Base-by-base conservation (phyloP, 1,140 invertebrate genomes). In the Subanguina moxae region DNA sequence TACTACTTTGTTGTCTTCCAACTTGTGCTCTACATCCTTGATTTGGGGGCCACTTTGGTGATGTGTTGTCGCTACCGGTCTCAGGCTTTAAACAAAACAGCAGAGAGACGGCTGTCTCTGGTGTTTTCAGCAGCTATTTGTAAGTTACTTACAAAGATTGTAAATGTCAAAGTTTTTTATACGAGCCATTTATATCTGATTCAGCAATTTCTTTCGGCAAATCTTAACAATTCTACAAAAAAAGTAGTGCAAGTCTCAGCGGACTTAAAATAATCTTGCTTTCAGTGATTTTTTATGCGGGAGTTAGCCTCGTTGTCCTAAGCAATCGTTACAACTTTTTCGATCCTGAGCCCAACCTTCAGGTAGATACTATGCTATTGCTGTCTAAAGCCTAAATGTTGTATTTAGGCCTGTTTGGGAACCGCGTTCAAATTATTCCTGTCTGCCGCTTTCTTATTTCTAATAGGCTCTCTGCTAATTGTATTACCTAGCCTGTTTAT, bases 31-130 rank as follows among this genome's bases (percentile, higher is more conserved):
- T 61, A 25, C 28, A 32, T 61, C 27, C 27, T 61, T 3, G 58
- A 61, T 61, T 32, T 61, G 58, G 58, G 3, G 8, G 58, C 58
- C 1, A 61, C 58, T 21, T 61, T 61, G n/a, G 38, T 61, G 28
- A 61, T 61, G 58, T 61, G 58, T 25, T 61, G 58, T 25, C 58
- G 58, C 3, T 61, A 61, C 38, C 3, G 28, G 27, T 52, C 48
- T 21, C 27, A 61, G 13, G 8, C 19, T 21, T 19, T 8, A 19
- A n/a, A 30, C 28, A 21, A 61, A 61, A 21, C 27, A 21, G n/a
- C n/a, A 5, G 58, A 61, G 28, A 30, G n/a, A 13, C 58, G 58
- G 3, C n/a, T 61, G 27, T 30, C 58, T 8, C 13, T 61, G n/a
- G 3, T 61, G 38, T 61, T 30, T n/a, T 61, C 27, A 21, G 38